A percentile compares a stretch with the other conserved stretches of the same genome.
Evolutionary conservation across 1,140 invertebrate species (phyloP).

Genomic region (Potamilus streckersoni): DNA sequence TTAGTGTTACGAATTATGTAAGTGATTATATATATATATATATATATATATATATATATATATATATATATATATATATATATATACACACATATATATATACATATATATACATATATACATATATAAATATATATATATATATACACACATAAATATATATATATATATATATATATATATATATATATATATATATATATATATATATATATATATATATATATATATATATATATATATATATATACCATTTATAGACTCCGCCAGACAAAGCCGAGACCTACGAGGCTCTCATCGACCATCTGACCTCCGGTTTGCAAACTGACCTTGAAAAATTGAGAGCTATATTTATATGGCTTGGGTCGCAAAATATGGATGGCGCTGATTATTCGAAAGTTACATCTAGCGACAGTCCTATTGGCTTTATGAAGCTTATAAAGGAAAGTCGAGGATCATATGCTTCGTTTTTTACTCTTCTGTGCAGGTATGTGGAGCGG

Average conservation of each 20-base stretch:
- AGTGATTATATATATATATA: no score
- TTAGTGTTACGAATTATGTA: no score
- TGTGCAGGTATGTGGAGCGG: constrained; percentile 9
- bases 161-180: no score
- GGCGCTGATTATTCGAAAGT: constrained; percentile 2
- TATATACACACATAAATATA: no score
- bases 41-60: no score
- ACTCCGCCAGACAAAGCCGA: constrained; percentile 13
- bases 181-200: no score
- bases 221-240: neutral
- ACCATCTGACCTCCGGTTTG: constrained; percentile 12
- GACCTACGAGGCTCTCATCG: constrained; percentile 11
- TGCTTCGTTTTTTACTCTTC: constrained; percentile 23
- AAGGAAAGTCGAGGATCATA: constrained; percentile 11
- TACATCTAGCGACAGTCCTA: constrained; percentile 21
- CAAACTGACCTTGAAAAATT: constrained; percentile 26
- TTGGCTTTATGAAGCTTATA: constrained; percentile 25
- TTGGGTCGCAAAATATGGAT: constrained; percentile 9
- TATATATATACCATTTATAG: neutral
- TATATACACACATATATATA: no score
- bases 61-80: neutral
- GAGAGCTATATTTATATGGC: constrained; percentile 24
- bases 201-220: no score
- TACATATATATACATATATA: no score
- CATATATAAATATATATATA: no score